Percentiles rank a stretch among this genome's conserved stretches.
These are phyloP conservation scores for Coturnix japonica DNA, from an alignment of 2,113 vertebrate species.

Conservation along the genomic window DNA sequence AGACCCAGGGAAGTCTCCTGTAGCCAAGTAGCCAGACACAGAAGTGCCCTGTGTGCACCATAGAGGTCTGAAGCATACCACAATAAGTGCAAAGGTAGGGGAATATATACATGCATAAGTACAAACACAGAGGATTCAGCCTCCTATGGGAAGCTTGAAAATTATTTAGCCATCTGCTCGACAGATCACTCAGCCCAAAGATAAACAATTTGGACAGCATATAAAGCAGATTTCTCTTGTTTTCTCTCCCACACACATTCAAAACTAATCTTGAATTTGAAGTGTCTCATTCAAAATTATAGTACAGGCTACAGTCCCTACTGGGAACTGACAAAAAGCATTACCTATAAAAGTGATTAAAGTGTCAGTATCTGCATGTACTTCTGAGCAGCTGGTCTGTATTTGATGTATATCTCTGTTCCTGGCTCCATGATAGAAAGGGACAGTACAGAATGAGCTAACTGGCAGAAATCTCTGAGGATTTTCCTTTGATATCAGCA, in stretches of 20 bases:
- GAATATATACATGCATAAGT: neutral
- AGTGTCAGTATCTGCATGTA: conserved; percentile 19
- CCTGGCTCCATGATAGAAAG: conserved; percentile 6
- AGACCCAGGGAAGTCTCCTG: neutral
- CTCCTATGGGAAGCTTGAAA: neutral
- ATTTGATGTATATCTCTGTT: conserved; percentile 37
- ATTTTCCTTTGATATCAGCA: conserved; percentile 37
- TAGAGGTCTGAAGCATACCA: neutral
- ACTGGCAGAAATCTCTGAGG: neutral
- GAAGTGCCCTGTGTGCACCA: neutral
- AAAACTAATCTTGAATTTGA: conserved; percentile 35
- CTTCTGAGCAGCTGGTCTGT: conserved; percentile 41
- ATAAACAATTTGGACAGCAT: conserved; percentile 25
- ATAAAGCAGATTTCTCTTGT: neutral
- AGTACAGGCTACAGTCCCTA: neutral
- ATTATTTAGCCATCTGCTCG: conserved; percentile 41
- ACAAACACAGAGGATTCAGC: neutral
- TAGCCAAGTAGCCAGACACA: neutral
- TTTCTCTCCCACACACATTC: conserved; percentile 19
- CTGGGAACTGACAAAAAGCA: conserved; percentile 26
- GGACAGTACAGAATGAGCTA: conserved; percentile 21
- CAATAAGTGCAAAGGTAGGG: neutral
- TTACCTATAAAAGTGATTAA: conserved; percentile 41
- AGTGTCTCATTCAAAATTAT: conserved; percentile 34
- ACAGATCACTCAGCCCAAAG: conserved; percentile 31